Conservation (phyloP, 1,140 invertebrate genomes). For the Nylanderia fulva region DNA sequence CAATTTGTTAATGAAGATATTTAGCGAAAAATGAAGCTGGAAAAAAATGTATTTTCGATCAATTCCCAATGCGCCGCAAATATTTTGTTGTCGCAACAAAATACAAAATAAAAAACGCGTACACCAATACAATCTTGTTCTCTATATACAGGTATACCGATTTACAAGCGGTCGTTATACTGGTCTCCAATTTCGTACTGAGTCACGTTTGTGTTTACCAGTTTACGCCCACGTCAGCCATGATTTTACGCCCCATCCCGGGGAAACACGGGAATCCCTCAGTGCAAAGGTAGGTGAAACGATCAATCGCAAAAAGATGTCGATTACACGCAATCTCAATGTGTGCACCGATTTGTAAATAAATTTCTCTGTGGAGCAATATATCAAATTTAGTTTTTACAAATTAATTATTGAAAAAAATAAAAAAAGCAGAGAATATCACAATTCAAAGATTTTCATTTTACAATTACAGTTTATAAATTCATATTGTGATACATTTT, state of each 20-base stretch:
- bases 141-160: constrained; percentile 39
- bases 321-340: constrained; percentile 10
- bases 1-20: constrained; percentile 23
- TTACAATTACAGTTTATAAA: neutral
- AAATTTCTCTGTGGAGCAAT: neutral
- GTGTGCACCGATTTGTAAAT: constrained; percentile 35
- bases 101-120: constrained; percentile 49
- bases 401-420: neutral
- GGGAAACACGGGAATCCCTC: constrained; percentile 51
- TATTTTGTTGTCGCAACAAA: constrained; percentile 36
- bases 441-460: neutral
- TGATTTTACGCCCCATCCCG: constrained; percentile 55
- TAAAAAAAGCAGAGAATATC: neutral
- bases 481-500: constrained; percentile 4
- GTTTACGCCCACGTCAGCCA: constrained; percentile 61
- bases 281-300: constrained; percentile 31
- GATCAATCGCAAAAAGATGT: constrained; percentile 44
- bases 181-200: constrained; percentile 54
- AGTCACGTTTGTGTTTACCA: constrained; percentile 62
- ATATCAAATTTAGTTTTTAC: neutral
- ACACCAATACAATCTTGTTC: constrained; percentile 25
- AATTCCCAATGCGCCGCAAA: constrained; percentile 6
- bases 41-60: constrained; percentile 40
- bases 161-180: constrained; percentile 58
- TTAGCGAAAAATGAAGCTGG: neutral